These are phyloP conservation scores for Furcifer pardalis DNA, from an alignment of 2,797 vertebrate species.

Conservation along the genomic window DNA sequence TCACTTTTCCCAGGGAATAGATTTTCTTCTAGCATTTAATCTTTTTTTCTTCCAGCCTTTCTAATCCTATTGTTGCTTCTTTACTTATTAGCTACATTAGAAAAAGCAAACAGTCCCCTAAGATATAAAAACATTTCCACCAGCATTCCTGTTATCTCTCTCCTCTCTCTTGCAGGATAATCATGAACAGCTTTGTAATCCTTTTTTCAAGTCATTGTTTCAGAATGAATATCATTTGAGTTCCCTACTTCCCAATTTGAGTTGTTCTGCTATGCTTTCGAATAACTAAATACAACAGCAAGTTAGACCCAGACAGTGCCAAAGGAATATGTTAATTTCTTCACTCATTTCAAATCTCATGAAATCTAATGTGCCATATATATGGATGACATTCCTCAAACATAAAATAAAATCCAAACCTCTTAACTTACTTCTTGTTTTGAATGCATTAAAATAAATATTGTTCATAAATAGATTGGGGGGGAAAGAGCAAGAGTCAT, in stretches of 20 bases:
- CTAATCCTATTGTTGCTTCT: neutral
- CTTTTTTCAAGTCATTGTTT: neutral
- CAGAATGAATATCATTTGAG: conserved; percentile 3
- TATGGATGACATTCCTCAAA: too few species aligned
- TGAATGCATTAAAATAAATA: neutral
- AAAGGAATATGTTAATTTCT: neutral
- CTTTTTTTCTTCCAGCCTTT: neutral
- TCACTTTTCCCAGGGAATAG: neutral
- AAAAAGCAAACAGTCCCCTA: neutral
- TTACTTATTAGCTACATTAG: conserved; percentile 15
- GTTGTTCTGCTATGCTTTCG: conserved; percentile 25
- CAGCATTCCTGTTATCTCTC: neutral
- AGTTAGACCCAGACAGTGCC: neutral
- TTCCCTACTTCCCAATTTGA: neutral
- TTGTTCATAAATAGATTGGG: neutral
- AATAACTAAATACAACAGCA: neutral
- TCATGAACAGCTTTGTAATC: neutral
- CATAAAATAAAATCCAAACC: too few species aligned
- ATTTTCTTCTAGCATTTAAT: neutral
- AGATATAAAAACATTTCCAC: conserved; percentile 17
- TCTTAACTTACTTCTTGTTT: conserved; percentile 12
- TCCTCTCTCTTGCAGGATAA: neutral
- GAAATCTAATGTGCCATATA: neutral
- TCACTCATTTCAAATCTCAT: neutral
- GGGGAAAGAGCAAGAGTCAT: too few species aligned